Percentiles rank a stretch among this genome's conserved stretches.
These are phyloP conservation scores for Asarcornis scutulata DNA, from an alignment of 2,113 vertebrate genomes.

Conservation along the genomic window DNA sequence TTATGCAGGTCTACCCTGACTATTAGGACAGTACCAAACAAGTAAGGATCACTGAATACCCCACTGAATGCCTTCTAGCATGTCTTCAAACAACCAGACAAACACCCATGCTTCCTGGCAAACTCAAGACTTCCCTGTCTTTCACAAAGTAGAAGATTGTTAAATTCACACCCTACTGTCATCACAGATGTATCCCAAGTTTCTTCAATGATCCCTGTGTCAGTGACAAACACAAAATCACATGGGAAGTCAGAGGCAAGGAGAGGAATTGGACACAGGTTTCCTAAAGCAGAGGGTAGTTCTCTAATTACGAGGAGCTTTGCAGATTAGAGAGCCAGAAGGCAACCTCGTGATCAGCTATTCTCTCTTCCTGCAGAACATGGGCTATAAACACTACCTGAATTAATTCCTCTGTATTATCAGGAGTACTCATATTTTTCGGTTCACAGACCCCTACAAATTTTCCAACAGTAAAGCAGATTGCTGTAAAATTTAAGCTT, in stretches of 20 bases:
- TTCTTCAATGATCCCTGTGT: constrained; percentile 12
- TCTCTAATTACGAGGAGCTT: neutral
- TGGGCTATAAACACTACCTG: neutral
- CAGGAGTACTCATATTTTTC: constrained; percentile 44
- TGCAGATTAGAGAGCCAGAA: constrained; percentile 45
- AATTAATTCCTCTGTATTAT: constrained; percentile 54
- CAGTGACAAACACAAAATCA: neutral
- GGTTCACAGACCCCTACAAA: neutral
- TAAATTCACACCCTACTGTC: neutral
- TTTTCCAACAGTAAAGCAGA: constrained; percentile 20
- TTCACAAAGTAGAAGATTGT: neutral
- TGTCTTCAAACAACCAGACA: neutral
- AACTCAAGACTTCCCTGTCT: neutral
- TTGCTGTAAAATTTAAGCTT: constrained; percentile 32
- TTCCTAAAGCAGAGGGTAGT: constrained; percentile 26
- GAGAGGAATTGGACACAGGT: neutral
- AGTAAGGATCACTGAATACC: neutral
- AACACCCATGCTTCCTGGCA: neutral
- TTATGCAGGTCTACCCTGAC: neutral
- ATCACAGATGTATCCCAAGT: neutral
- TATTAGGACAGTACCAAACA: neutral
- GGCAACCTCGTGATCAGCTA: constrained; percentile 54
- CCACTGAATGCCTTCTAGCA: neutral
- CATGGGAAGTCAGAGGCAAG: neutral
- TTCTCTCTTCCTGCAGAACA: constrained; percentile 50